Evolutionary conservation across 2,113 vertebrate genomes (phyloP), one percentile per base, ranked within the genome.

Genomic region (Scomber scombrus): DNA sequence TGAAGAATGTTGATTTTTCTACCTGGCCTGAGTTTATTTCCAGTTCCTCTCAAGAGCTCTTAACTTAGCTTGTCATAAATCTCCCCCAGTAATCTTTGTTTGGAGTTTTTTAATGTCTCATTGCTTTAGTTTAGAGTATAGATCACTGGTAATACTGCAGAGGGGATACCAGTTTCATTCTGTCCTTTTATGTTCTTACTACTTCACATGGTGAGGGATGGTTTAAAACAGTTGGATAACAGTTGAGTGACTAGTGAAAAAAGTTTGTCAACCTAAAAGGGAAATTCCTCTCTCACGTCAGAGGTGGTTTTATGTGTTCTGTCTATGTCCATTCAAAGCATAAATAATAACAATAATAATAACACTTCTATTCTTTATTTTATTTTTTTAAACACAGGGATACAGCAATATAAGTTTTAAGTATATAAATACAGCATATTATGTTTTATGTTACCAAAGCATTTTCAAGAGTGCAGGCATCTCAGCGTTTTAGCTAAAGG

Each of bases 11-110:
- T 19, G 29, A 64, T 50, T 61, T 57, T 69, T 68, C 47, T 68
- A 51, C 23, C 60, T 65, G 66, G 56, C 65, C 40, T 34, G 29
- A 51, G 13, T 80, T 81, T 72, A 46, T 75, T 78, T 65, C 19
- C 19, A 56, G 69, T 66, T 80, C 51, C 63, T 78, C 12, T 66
- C 45, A 69, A 49, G 11, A 46, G 52, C 19, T 56, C 16, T 70
- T 54, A 26, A 65, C 62, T 78, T 60, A 57, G 6, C 26, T 40
- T 23, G 18, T 70, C 61, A 67, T 86, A 71, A 85, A 75, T 87
- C 50, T 67, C 21, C 0, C 1, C 4, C 47, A 0, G 14, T 60
- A 14, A 80, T 75, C 61, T 85, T 69, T 29, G 26, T 86, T 88
- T 71, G 18, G 65, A 78, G 64, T 70, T 62, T 29, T 81, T 78